phyloP scores from a whole-genome alignment of 2,113 vertebrate species.

The Daphoenositta chrysoptera region DNA sequence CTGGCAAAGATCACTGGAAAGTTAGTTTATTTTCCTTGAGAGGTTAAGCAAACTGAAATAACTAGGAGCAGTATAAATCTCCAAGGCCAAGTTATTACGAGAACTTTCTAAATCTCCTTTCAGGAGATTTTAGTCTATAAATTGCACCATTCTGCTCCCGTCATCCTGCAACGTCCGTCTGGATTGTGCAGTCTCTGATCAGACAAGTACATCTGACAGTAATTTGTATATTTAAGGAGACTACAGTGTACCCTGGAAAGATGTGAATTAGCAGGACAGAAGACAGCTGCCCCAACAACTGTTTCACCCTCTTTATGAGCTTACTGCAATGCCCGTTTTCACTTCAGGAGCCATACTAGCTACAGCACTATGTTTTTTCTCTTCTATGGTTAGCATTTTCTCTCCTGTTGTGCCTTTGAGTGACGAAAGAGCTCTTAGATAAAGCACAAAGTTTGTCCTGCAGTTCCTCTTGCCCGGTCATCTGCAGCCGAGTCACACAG shows the following conservation, averaged over 20 bases:
- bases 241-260: background rate
- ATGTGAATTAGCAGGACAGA: background rate
- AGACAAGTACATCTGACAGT: background rate
- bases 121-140: constrained; percentile 14
- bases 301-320: background rate
- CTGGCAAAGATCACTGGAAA: background rate
- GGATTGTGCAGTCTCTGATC: constrained; percentile 2
- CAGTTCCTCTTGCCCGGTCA: background rate
- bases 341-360: background rate
- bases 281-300: background rate
- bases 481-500: background rate
- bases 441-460: background rate
- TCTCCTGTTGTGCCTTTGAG: background rate
- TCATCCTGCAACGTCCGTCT: background rate
- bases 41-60: background rate
- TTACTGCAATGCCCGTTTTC: background rate
- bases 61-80: constrained; percentile 1
- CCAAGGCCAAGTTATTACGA: background rate
- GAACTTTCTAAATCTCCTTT: background rate
- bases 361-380: background rate
- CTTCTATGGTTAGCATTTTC: background rate
- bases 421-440: background rate
- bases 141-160: background rate
- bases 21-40: background rate
- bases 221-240: background rate